phyloP scores from a whole-genome alignment of 1,140 invertebrate genomes.

The Penaeus vannamei region DNA sequence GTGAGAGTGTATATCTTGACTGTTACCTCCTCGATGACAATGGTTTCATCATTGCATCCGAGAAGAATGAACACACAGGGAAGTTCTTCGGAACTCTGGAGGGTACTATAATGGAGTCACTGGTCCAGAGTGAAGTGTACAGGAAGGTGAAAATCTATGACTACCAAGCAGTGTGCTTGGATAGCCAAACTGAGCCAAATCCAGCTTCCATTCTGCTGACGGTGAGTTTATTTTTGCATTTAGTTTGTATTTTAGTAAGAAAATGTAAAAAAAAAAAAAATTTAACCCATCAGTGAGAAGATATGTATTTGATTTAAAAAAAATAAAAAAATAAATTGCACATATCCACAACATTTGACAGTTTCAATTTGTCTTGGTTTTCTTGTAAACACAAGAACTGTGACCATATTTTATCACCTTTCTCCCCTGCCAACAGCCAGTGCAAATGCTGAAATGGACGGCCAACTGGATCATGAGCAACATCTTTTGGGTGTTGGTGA shows the following conservation, averaged over 20 bases:
- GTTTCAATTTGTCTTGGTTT: background rate
- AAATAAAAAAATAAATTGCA: no score
- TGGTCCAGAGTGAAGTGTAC: conserved; percentile 92
- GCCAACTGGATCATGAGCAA: conserved; percentile 73
- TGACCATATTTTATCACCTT: conserved; percentile 13
- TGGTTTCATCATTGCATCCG: conserved; percentile 93
- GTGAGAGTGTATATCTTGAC: conserved; percentile 87
- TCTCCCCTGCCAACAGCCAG: conserved; percentile 71
- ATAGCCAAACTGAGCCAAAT: conserved; percentile 74
- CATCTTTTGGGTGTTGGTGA: conserved; percentile 71
- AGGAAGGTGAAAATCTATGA: conserved; percentile 88
- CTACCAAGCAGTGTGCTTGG: conserved; percentile 89
- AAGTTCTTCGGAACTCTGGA: conserved; percentile 94
- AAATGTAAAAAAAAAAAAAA: conserved; percentile 71
- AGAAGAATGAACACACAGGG: conserved; percentile 86
- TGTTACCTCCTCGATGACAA: conserved; percentile 95
- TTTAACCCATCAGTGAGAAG: background rate
- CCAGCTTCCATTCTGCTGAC: conserved; percentile 71
- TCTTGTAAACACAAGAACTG: background rate
- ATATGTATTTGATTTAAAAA: no score
- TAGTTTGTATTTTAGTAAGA: conserved; percentile 74
- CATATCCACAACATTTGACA: no score
- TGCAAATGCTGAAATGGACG: conserved; percentile 73
- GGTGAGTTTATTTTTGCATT: conserved; percentile 74
- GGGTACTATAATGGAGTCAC: conserved; percentile 93